Evolutionary conservation across 2,888 invertebrate species (phyloP).

Genomic region (Drosophila austrosaltans): DNA sequence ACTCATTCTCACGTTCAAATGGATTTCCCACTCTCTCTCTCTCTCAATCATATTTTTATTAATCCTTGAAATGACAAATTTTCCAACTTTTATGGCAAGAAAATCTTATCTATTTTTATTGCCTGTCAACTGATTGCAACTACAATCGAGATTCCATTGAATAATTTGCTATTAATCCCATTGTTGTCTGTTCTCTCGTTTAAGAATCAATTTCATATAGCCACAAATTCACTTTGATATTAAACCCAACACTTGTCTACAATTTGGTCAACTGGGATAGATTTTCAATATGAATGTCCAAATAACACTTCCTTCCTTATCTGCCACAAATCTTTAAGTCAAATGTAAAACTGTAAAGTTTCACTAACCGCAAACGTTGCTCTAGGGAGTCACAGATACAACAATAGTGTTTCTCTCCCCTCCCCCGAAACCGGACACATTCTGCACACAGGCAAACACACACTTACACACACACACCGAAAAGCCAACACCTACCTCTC

Average conservation of each 20-base stretch:
- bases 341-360: constrained; percentile 26
- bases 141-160: background rate
- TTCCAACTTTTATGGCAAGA: background rate
- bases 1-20: too few relatives aligned
- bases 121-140: background rate
- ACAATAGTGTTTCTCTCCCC: background rate
- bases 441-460: constrained; percentile 8
- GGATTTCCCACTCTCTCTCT: too few relatives aligned
- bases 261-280: constrained; percentile 10
- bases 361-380: constrained; percentile 35
- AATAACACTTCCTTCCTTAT: constrained; percentile 21
- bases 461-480: background rate
- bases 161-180: background rate
- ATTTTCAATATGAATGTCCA: constrained; percentile 19
- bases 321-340: constrained; percentile 24
- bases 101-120: background rate
- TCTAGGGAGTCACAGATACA: background rate
- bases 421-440: constrained; percentile 3
- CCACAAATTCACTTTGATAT: constrained; percentile 7
- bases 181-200: background rate
- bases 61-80: background rate
- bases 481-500: constrained; percentile 29
- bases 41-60: too few relatives aligned
- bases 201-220: constrained; percentile 7
- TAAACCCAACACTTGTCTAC: constrained; percentile 13